Conservation (phyloP, 2,113 vertebrate species). For the Thamnophis sirtalis region DNA sequence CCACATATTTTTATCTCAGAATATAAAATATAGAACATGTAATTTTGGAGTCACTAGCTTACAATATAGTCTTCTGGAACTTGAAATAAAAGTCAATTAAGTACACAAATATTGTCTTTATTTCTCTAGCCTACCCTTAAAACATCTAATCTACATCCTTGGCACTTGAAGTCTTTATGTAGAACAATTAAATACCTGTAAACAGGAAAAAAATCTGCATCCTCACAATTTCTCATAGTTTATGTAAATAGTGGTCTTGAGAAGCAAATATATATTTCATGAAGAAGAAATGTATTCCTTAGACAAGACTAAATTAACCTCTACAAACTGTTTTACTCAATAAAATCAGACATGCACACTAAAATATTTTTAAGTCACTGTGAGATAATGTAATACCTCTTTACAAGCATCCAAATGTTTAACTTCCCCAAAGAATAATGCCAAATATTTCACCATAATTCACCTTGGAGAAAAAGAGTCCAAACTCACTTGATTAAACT, state of each 20-base stretch:
- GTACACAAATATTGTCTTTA: neutral
- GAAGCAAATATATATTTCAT: neutral
- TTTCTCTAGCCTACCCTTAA: neutral
- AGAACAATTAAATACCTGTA: too few relatives aligned
- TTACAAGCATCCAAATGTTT: neutral
- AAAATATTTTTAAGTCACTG: neutral
- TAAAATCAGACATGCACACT: neutral
- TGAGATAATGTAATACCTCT: neutral
- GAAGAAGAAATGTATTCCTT: neutral
- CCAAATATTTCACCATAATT: neutral
- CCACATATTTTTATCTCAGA: neutral
- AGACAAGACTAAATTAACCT: neutral
- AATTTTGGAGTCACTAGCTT: neutral
- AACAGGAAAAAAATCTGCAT: neutral
- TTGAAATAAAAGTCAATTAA: neutral
- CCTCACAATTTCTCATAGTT: neutral
- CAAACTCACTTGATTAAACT: neutral
- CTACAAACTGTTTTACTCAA: neutral
- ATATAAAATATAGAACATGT: neutral
- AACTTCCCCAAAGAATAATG: neutral
- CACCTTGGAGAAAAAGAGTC: neutral
- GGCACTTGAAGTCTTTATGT: too few relatives aligned
- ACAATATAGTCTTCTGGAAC: neutral
- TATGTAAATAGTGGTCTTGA: neutral
- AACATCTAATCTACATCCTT: neutral